Conservation (phyloP, 1,140 invertebrate genomes). For the Xylocopa sonorina region DNA sequence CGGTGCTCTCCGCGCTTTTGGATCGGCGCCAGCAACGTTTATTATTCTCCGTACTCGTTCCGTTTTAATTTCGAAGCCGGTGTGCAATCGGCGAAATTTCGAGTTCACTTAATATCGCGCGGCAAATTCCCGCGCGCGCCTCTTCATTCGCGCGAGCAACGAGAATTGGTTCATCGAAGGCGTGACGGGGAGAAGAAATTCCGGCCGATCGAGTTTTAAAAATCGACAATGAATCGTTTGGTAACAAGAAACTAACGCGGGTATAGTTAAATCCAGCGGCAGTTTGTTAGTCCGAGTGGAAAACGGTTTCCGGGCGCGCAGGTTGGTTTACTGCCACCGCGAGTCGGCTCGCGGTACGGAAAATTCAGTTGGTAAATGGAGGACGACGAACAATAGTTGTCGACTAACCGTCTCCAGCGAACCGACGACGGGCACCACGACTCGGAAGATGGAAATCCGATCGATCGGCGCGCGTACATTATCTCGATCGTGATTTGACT, state of each 20-base stretch:
- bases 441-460: background rate
- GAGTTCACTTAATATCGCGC: conserved; percentile 17
- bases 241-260: background rate
- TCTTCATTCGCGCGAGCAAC: too few relatives aligned
- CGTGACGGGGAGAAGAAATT: too few relatives aligned
- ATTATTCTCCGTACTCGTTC: conserved; percentile 14
- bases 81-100: conserved; percentile 5
- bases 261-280: background rate
- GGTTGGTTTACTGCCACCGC: conserved; percentile 8
- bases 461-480: background rate
- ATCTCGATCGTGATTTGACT: background rate
- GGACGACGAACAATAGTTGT: conserved; percentile 43
- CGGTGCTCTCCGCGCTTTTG: background rate
- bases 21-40: conserved; percentile 16
- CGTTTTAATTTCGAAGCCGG: conserved; percentile 31
- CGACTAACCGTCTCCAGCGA: conserved; percentile 39
- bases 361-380: conserved; percentile 43
- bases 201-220: too few relatives aligned
- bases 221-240: too few relatives aligned
- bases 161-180: too few relatives aligned
- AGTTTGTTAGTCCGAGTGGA: conserved; percentile 11
- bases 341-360: conserved; percentile 19
- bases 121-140: background rate
- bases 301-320: conserved; percentile 2
- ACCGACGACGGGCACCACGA: background rate